Base-by-base conservation (phyloP, 2,797 vertebrate genomes). In the Florisuga fusca region DNA sequence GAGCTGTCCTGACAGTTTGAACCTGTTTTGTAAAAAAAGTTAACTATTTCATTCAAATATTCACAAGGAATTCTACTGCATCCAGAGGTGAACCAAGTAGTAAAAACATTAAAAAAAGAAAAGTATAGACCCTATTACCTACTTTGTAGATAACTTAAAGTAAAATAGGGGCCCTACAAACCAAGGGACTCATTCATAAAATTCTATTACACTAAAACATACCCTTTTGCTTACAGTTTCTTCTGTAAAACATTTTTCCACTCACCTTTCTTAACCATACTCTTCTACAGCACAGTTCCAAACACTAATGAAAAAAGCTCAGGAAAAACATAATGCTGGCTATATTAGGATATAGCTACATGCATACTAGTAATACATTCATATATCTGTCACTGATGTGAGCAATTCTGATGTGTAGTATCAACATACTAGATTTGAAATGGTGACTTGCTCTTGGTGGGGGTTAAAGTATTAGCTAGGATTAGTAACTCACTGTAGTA, bases 1-100 rank as follows among this genome's bases (percentile, higher is more conserved):
- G 71, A 99, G 98, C 80, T 99, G 98, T 81, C 99, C 99, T 84
- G 96, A 99, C 50, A 99, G 95, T 97, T 99, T 99, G 97, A 99
- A 99, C 97, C 99, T 99, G 88, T 95, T 96, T 96, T 26, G 66
- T 80, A 88, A 93, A 84, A 17, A 72, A 41, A 59, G 14, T 72
- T 41, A 59, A 38, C 23, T 27, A 31, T n/a, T 78, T 76, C 3
- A 64, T 29, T 72, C 26, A 79, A 86, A 73, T 41, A 41, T 41
- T 41, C 13, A 41, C 38, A 41, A 46, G 13, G 18, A 82, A 63
- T 62, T 71, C 33, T 75, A 18, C 21, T 18, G 1, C 15, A 55
- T 71, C 62, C 3, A 1, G 23, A 7, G 10, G 31, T 78, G 10
- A 64, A 6, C 3, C 25, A 82, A 81, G 41, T 22, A 27, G 13